phyloP scores from a whole-genome alignment of 2,888 invertebrate species.

The Oscheius sp. region DNA sequence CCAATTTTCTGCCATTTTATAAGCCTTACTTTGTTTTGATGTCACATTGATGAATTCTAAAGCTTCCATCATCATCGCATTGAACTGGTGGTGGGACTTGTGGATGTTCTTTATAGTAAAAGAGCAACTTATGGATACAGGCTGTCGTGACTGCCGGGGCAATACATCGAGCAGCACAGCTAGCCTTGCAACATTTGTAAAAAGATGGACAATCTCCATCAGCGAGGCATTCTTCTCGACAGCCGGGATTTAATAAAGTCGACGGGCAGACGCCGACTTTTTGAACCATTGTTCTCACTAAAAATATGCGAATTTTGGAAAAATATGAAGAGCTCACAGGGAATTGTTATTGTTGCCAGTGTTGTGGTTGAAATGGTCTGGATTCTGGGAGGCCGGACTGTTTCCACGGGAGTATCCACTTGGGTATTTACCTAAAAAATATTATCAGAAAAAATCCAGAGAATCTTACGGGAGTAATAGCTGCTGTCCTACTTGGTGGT shows the following conservation, averaged over 20 bases:
- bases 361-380: slow-evolving; percentile 10
- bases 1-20: too few relatives aligned
- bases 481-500: background rate
- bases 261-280: slow-evolving; percentile 51
- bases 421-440: slow-evolving; percentile 14
- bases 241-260: slow-evolving; percentile 49
- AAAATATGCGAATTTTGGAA: background rate
- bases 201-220: slow-evolving; percentile 65
- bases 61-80: slow-evolving; percentile 62
- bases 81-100: slow-evolving; percentile 53
- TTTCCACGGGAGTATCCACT: background rate
- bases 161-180: slow-evolving; percentile 57
- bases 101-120: slow-evolving; percentile 47
- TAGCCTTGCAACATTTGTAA: slow-evolving; percentile 69
- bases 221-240: slow-evolving; percentile 49
- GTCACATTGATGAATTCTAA: slow-evolving; percentile 64
- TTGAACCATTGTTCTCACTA: slow-evolving; percentile 16
- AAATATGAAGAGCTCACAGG: slow-evolving; percentile 2
- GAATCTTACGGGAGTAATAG: background rate
- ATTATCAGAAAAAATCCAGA: background rate
- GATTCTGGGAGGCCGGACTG: background rate
- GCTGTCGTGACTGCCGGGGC: slow-evolving; percentile 54
- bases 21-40: slow-evolving; percentile 41
- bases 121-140: slow-evolving; percentile 62
- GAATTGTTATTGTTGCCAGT: background rate